A percentile compares a stretch with the other conserved stretches of the same genome.
Conservation (phyloP, 2,113 vertebrate species). For the Emydocephalus ijimae region DNA sequence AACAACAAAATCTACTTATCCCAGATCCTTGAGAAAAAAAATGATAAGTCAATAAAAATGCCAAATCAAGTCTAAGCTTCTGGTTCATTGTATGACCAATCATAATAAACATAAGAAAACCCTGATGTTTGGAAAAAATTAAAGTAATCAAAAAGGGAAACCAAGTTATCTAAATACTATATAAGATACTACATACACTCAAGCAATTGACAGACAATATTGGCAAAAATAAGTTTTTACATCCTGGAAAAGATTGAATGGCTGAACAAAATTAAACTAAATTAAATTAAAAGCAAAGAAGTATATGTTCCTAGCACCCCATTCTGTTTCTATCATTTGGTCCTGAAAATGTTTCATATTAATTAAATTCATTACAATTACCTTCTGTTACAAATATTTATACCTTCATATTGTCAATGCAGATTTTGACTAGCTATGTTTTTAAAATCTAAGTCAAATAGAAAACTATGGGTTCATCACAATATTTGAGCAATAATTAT, state of each 20-base stretch:
- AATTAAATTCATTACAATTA: not conserved
- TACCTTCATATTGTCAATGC: not conserved
- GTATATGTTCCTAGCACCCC: not conserved
- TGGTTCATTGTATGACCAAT: not conserved
- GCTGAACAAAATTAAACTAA: not conserved
- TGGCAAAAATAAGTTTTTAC: not conserved
- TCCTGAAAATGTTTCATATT: not conserved
- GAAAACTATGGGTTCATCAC: not conserved
- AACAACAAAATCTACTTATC: not conserved
- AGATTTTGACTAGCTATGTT: not conserved
- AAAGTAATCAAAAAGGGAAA: not conserved
- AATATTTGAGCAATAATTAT: not conserved
- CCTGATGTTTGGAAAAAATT: not conserved
- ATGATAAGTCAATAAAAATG: not conserved
- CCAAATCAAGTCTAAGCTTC: not conserved
- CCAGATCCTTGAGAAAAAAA: not conserved
- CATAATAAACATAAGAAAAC: not conserved
- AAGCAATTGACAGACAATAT: not conserved
- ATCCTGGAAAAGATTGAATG: not conserved
- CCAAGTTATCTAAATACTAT: not conserved
- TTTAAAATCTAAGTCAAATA: not conserved
- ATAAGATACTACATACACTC: not conserved
- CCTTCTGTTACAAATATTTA: not conserved
- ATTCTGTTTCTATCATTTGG: not conserved
- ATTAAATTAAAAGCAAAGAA: not conserved